A percentile compares a stretch with the other conserved stretches of the same genome.
These are phyloP conservation scores for Xenus cinereus DNA, from an alignment of 2,113 vertebrate genomes.

Conservation along the genomic window DNA sequence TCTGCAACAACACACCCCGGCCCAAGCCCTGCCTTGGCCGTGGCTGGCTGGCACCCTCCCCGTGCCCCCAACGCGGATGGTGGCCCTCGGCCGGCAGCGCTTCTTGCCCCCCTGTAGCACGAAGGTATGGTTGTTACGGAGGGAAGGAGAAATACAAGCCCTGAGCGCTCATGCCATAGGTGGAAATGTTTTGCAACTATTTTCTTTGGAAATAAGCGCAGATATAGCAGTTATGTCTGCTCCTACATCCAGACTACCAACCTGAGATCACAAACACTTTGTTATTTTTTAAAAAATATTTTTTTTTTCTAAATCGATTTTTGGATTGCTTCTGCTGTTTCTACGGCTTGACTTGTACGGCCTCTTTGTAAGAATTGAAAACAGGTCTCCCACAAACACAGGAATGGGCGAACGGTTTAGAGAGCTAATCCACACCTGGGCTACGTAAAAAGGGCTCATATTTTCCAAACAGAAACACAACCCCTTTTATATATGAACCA, in stretches of 20 bases:
- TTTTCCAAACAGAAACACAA: constrained; percentile 76
- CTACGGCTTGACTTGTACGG: constrained; percentile 67
- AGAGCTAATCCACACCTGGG: constrained; percentile 76
- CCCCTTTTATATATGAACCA: constrained; percentile 71
- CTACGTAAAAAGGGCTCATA: constrained; percentile 66
- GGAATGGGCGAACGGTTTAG: constrained; percentile 68
- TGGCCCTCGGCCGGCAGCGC: background rate
- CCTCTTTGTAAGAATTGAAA: constrained; percentile 73
- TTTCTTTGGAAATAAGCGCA: constrained; percentile 51
- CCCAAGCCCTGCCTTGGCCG: background rate
- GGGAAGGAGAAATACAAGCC: constrained; percentile 5
- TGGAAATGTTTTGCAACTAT: constrained; percentile 29
- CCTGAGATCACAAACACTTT: constrained; percentile 71
- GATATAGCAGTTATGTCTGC: constrained; percentile 33
- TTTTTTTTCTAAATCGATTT: constrained; percentile 47
- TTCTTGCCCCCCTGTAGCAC: background rate
- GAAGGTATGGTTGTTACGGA: background rate
- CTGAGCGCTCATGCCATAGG: background rate
- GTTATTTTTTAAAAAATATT: constrained; percentile 58
- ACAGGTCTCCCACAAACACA: constrained; percentile 58
- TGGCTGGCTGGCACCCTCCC: constrained; percentile 7
- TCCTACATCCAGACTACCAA: constrained; percentile 65
- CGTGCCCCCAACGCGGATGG: background rate
- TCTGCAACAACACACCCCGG: background rate
- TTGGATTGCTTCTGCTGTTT: constrained; percentile 72